Evolutionary conservation across 2,797 vertebrate genomes (phyloP), one percentile per base, ranked within the genome.

Genomic region (Xenopus petersii): DNA sequence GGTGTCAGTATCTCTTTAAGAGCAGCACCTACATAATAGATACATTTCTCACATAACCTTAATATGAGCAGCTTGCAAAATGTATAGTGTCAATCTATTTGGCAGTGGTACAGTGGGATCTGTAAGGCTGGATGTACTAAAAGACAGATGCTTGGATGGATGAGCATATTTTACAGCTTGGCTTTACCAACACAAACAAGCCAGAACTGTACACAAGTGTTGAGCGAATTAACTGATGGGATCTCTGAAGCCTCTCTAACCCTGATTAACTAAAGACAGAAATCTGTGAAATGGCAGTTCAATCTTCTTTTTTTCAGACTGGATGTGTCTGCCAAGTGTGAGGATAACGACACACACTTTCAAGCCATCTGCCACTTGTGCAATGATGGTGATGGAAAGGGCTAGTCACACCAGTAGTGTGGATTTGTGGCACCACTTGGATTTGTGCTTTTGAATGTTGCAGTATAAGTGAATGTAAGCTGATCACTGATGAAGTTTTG

Each of bases 231-330:
- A 88, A 86, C 85, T 83, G 88, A 90, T 88, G 86, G 82, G 83
- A 87, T 90, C 87, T 88, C 88, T 86, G 86, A 90, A 89, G 86
- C 83, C 83, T 87, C 87, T 88, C 81, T 82, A 87, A 86, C 79
- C 86, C 85, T 84, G 87, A 89, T 89, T 87, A 90, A 90, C 86
- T 87, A 89, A 90, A 86, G 86, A 89, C 86, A 81, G 88, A 90
- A 88, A 79, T 85, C 86, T 84, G 86, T 86, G 84, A 89, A 88
- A 88, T 87, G 83, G 85, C 81, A 84, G 84, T 81, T 81, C 82
- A 84, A 81, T 88, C 83, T 88, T 88, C 86, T 87, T 87, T 86
- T 86, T 81, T 79, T 67, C 77, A 77, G 60, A 82, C 75, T 82
- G 47, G 81, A 81, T 54, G 76, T 87, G 82, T 87, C 77, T 86